Base-by-base conservation (phyloP, 2,113 vertebrate genomes). In the Psammodynastes pulverulentus region DNA sequence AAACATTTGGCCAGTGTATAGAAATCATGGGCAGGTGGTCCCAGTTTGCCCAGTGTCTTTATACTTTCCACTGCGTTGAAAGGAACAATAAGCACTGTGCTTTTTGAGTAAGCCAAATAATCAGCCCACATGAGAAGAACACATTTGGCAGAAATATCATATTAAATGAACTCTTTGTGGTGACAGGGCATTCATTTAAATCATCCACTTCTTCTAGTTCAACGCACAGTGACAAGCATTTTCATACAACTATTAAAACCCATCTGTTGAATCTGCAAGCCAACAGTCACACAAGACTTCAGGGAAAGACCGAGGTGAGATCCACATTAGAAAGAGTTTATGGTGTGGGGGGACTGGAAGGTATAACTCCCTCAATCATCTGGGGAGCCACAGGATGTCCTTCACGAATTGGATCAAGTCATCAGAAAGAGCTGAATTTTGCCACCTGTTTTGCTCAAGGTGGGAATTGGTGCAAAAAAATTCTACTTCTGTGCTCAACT, bases 201-300 rank as follows among this genome's bases (percentile, higher is more conserved):
- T 23, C 15, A 93, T 48, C 72, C 79, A 17, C 85, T 23, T 58
- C 92, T 93, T 90, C 23, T 17, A 87, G 5, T 10, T 9, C 9
- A n/a, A n/a, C 0, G 58, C 34, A 54, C 9, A 46, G 29, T 13
- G 12, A 1, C 9, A 3, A 0, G 0, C 1, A 0, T 45, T 92
- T 52, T 24, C 87, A 49, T 87, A 46, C 7, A 53, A 56, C 46
- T 26, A 72, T 34, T 56, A 58, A 54, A 26, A 48, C 13, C 58
- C 56, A 89, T 91, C 23, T 91, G 54, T 86, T 91, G 15, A 46
- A 85, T n/a, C 46, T 5, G 17, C 29, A 21, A 48, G 43, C 17
- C 8, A 6, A 54, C 24, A 86, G 26, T 19, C 54, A 29, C 2
- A 9, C 43, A 26, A 7, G 34, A 17, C 49, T 90, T 34, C n/a